Percentiles rank a stretch among this genome's conserved stretches.
Evolutionary conservation across 2,113 vertebrate species (phyloP).

Genomic region (Talpa occidentalis): DNA sequence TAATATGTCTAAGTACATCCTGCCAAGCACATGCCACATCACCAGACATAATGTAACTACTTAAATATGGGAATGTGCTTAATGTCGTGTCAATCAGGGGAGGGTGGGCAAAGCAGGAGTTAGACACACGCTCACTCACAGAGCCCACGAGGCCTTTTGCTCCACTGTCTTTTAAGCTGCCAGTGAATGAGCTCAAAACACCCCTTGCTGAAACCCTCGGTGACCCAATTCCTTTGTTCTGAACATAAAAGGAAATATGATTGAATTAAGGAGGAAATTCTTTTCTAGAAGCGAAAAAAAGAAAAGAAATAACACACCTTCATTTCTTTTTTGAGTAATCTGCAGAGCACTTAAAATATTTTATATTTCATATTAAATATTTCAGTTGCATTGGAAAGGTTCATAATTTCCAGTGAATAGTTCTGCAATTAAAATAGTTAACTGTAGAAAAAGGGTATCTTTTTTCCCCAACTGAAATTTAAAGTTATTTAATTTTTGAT

Average conservation of each 20-base stretch:
- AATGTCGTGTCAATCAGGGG: background rate
- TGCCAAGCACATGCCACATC: background rate
- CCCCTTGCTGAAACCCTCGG: background rate
- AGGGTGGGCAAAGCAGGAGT: background rate
- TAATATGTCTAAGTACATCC: background rate
- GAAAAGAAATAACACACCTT: background rate
- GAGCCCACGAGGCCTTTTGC: background rate
- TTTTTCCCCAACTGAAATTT: constrained; percentile 57
- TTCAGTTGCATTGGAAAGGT: constrained; percentile 60
- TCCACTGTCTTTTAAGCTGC: background rate
- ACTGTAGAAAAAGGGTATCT: constrained; percentile 24
- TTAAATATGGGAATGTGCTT: background rate
- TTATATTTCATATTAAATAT: constrained; percentile 67
- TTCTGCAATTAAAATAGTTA: constrained; percentile 77
- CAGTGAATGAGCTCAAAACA: background rate
- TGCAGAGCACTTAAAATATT: constrained; percentile 49
- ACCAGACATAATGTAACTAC: background rate
- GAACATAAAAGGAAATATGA: constrained; percentile 23
- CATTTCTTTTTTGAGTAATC: constrained; percentile 67
- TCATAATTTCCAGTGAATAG: constrained; percentile 53
- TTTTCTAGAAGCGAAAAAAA: background rate
- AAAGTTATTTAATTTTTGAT: constrained; percentile 78
- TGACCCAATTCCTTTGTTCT: constrained; percentile 39
- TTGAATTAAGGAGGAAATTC: background rate
- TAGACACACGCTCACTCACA: background rate